Base-by-base conservation (phyloP, 2,888 invertebrate genomes). In the Trichogramma evanescens region DNA sequence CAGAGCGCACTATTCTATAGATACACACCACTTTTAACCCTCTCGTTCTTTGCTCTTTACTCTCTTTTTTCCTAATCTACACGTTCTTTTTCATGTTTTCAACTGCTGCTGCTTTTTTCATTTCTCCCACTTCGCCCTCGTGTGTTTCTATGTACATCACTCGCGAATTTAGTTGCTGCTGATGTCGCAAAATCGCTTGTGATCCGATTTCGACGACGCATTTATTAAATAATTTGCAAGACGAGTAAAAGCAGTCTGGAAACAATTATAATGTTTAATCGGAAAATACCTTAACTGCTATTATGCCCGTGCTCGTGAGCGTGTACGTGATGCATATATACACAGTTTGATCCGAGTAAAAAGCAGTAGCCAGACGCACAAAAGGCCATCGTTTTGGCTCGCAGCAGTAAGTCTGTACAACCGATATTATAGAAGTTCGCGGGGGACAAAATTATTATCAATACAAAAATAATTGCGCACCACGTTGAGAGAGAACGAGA, bases 401-500 rank as follows among this genome's bases (percentile, higher is more conserved):
- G 5, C 42, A 5, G 6, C 26, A 9, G 4, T 26, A 8, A 9
- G 13, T 9, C 9, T 39, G 13, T n/a, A 44, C 8, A 50, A 50
- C 39, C 44, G 41, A 45, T 10, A 56, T 8, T 46, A 26, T 26
- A 51, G 26, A 9, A 51, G 39, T 56, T 42, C 58, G 51, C 48
- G 38, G 41, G 26, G 53, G 52, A 49, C 39, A 42, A 55, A 60
- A 63, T 63, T 60, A 60, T 60, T 60, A 58, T 55, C 63, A 63
- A 63, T 63, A 63, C 63, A 56, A 58, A 61, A 61, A 63, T 63
- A 63, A 63, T 63, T 63, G 58, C 54, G 55, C 58, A 54, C 57
- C 56, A 55, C 60, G 58, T 39, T 26, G 26, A 26, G 26, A 26
- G 26, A 26, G 26, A 26, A 13, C 10, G 48, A n/a, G 48, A 48